Evolutionary conservation across 2,113 vertebrate species (phyloP).

Genomic region (Sturnira hondurensis): DNA sequence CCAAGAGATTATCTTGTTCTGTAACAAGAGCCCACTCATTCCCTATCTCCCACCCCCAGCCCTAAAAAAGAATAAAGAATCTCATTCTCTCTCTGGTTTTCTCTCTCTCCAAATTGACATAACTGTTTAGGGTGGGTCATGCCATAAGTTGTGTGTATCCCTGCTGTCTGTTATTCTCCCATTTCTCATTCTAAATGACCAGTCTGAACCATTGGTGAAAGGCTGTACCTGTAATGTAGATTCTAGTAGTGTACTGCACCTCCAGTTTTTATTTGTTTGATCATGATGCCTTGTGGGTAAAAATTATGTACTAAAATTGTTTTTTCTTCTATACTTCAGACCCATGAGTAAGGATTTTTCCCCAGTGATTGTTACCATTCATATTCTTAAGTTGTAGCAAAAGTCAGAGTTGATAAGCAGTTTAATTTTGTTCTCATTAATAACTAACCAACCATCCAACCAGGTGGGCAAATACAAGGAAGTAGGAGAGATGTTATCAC

Average conservation of each 20-base stretch:
- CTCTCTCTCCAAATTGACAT: neutral
- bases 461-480: neutral
- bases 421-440: constrained; percentile 58
- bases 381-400: constrained; percentile 41
- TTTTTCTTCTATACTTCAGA: neutral
- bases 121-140: neutral
- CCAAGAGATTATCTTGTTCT: neutral
- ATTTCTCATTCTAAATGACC: neutral
- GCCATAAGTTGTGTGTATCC: neutral
- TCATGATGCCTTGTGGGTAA: neutral
- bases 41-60: rapidly evolving
- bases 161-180: neutral
- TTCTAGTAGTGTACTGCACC: neutral
- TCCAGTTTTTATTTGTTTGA: neutral
- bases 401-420: constrained; percentile 45
- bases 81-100: neutral
- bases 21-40: neutral
- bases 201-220: neutral
- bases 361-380: neutral
- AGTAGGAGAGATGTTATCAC: constrained; percentile 10
- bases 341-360: neutral
- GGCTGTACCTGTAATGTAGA: neutral
- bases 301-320: neutral
- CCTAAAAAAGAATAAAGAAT: neutral
- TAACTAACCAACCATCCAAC: no score